Percentiles rank a stretch among this genome's conserved stretches.
These are phyloP conservation scores for Cyaniris semiargus DNA, from an alignment of 2,888 invertebrate genomes.

Conservation along the genomic window DNA sequence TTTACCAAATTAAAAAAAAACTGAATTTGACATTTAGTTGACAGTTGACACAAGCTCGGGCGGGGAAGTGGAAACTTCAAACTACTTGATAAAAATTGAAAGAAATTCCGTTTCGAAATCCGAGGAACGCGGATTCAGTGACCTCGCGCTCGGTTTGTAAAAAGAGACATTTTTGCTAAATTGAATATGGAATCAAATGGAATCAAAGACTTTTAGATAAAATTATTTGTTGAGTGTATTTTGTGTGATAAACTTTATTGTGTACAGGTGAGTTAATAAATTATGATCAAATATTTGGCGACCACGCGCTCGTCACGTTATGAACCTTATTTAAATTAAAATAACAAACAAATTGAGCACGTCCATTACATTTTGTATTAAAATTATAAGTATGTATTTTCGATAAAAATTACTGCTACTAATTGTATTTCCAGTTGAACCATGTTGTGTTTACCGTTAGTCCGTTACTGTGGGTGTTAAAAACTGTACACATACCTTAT, in stretches of 20 bases:
- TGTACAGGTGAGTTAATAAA: slow-evolving; percentile 7
- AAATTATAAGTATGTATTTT: neutral
- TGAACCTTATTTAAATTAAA: neutral
- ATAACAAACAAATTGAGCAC: neutral
- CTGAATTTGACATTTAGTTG: neutral
- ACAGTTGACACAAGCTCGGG: neutral
- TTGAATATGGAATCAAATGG: slow-evolving; percentile 25
- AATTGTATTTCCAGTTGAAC: neutral
- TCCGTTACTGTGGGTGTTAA: slow-evolving; percentile 9
- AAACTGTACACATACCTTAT: neutral
- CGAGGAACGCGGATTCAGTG: slow-evolving; percentile 9
- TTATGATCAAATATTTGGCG: neutral
- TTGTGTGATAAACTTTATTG: neutral
- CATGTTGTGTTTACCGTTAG: slow-evolving; percentile 5
- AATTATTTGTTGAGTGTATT: neutral
- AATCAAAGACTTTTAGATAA: slow-evolving; percentile 6
- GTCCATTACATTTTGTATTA: neutral
- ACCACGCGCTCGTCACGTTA: slow-evolving; percentile 28
- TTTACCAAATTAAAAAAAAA: neutral
- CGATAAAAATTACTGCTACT: neutral
- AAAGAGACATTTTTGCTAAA: neutral
- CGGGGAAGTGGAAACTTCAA: slow-evolving; percentile 12
- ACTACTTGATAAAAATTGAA: slow-evolving; percentile 11
- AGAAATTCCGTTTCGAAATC: slow-evolving; percentile 12
- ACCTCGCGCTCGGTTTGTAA: neutral